A percentile compares a stretch with the other conserved stretches of the same genome.
phyloP scores from a whole-genome alignment of 2,888 invertebrate genomes.

The Heliconius ethilla region DNA sequence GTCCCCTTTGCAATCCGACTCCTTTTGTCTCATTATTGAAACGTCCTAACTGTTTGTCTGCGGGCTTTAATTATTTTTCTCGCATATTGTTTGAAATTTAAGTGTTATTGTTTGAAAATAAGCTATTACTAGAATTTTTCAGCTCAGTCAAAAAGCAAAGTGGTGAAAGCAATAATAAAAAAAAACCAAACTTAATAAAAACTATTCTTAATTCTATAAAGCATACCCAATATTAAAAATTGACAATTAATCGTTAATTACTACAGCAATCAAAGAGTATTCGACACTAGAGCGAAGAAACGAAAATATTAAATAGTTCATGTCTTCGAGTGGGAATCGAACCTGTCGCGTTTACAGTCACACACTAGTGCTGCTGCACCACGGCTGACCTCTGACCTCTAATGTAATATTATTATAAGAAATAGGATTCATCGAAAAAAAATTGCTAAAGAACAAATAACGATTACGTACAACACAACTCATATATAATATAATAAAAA shows the following conservation, averaged over 20 bases:
- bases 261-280: background rate
- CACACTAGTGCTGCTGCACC: too few relatives aligned
- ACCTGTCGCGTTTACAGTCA: too few relatives aligned
- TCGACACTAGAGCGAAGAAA: background rate
- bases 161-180: constrained; percentile 12
- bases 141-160: constrained; percentile 11
- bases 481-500: constrained; percentile 6
- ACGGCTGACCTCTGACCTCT: background rate
- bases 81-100: constrained; percentile 39
- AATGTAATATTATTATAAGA: background rate
- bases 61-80: constrained; percentile 43
- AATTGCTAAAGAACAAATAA: too few relatives aligned
- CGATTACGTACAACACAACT: background rate
- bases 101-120: constrained; percentile 27
- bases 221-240: too few relatives aligned
- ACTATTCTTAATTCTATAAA: too few relatives aligned
- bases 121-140: constrained; percentile 9
- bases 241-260: background rate
- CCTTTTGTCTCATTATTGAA: constrained; percentile 53
- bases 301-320: too few relatives aligned
- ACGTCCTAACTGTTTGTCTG: constrained; percentile 53
- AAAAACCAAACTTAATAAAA: too few relatives aligned
- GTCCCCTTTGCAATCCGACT: constrained; percentile 61
- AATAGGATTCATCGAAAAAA: background rate
- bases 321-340: too few relatives aligned